Evolutionary conservation across 92 coral and sea anemone genomes (phyloP), one percentile per base, ranked within the genome.

Genomic region (Phenganax stokvisi): DNA sequence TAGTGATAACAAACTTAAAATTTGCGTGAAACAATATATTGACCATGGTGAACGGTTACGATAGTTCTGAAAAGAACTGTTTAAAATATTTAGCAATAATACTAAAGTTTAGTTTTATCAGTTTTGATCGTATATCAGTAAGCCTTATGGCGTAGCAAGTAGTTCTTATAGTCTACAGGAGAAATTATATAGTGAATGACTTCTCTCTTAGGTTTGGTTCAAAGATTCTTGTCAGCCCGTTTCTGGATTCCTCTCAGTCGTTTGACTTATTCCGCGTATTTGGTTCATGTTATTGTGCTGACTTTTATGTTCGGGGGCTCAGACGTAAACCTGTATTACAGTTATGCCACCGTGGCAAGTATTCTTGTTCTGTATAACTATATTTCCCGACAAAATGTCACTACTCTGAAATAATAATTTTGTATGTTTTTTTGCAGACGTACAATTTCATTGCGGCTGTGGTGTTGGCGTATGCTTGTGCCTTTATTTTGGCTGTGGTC

Each of bases 231-330:
- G 31, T 92, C 97, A 12, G 97, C 93, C 8, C 85, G 89, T 8
- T 90, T 83, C 77, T 92, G 97, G 97, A 90, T 92, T 59, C 97
- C 97, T 4, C 83, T 92, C 64, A 92, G 97, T 69, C 97, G 97
- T 57, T 82, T 92, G 79, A 92, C 97, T 0, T 92, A 92, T 88
- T 77, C 89, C 17, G 91, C 89, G 3, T 92, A 92, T 77, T 84
- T 92, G 17, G 84, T 92, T 3, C 97, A 92, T 70, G 85, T 87
- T 7, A 74, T 92, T 53, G 89, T 92, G 9, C 81, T 92, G 63
- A 54, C 10, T 37, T 80, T 68, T 9, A 84, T 83, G 83, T 90
- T 87, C 67, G 76, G 75, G 0, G 84, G 90, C 47, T 71, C 81
- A 20, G 83, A 86, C 54, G 68, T 85, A 15, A 81, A 87, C 56